A percentile compares a stretch with the other conserved stretches of the same genome.
These are phyloP conservation scores for Whitmania pigra DNA, from an alignment of 1,140 invertebrate species.

Conservation along the genomic window DNA sequence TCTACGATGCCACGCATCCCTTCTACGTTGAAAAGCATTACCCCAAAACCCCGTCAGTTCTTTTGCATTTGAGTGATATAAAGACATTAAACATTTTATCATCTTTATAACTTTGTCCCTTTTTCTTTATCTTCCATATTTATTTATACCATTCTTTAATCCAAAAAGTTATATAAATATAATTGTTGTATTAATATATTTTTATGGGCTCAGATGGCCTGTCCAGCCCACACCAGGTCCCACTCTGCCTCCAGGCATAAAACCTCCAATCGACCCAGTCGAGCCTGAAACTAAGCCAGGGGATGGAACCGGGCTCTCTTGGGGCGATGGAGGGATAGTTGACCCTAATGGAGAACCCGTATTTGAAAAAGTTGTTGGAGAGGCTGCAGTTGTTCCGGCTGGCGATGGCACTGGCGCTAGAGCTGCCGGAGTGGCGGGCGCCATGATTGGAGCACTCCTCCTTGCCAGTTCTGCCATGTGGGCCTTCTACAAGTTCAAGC, in stretches of 20 bases:
- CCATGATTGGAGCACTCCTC: conserved; percentile 32
- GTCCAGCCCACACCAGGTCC: background rate
- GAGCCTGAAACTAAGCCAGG: background rate
- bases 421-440: conserved; percentile 34
- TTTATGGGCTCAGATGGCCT: too few relatives aligned
- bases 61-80: too few relatives aligned
- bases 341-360: background rate
- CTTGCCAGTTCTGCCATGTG: conserved; percentile 34
- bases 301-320: conserved; percentile 10
- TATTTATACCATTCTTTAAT: too few relatives aligned
- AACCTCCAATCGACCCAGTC: conserved; percentile 4
- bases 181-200: too few relatives aligned
- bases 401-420: conserved; percentile 16
- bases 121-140: too few relatives aligned
- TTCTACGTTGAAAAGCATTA: conserved; percentile 12
- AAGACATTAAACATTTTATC: too few relatives aligned
- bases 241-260: background rate
- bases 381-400: background rate
- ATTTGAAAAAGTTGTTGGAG: conserved; percentile 1
- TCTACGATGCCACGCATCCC: conserved; percentile 13
- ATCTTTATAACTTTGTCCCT: too few relatives aligned
- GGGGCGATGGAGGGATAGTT: conserved; percentile 2
- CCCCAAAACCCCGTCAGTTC: conserved; percentile 12
- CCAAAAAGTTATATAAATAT: too few relatives aligned
- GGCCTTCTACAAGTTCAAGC: conserved; percentile 34